phyloP scores from a whole-genome alignment of 2,888 invertebrate species.

The Callinectes sapidus region DNA sequence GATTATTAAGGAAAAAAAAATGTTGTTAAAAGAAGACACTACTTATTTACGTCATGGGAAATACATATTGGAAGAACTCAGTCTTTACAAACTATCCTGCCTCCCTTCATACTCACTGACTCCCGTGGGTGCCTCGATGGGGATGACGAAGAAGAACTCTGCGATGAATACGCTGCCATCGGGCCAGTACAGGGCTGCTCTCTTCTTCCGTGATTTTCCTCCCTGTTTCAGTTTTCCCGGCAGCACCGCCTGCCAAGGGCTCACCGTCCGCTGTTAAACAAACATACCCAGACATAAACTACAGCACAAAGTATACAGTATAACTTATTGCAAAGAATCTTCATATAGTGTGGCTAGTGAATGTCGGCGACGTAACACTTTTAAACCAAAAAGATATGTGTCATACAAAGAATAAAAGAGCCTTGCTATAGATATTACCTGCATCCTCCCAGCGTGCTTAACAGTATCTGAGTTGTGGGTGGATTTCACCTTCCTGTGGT shows the following conservation, averaged over 20 bases:
- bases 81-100: not conserved
- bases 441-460: not conserved
- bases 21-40: not conserved
- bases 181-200: conserved; percentile 51
- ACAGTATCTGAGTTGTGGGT: not conserved
- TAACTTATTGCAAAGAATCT: too few relatives aligned
- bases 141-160: conserved; percentile 58
- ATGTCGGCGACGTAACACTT: too few relatives aligned
- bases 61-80: not conserved
- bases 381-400: too few relatives aligned
- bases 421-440: not conserved
- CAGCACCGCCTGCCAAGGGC: conserved; percentile 2
- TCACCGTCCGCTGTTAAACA: not conserved
- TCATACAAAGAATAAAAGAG: too few relatives aligned
- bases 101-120: conserved; percentile 42
- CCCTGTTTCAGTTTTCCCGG: not conserved
- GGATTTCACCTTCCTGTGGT: not conserved
- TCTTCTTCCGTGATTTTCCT: conserved; percentile 31
- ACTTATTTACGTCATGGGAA: not conserved
- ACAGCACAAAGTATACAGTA: too few relatives aligned
- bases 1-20: not conserved
- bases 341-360: too few relatives aligned
- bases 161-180: conserved; percentile 42
- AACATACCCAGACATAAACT: too few relatives aligned
- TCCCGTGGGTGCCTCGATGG: conserved; percentile 56